Evolutionary conservation across 2,113 vertebrate genomes (phyloP).

Genomic region (Pycnonotus jocosus): DNA sequence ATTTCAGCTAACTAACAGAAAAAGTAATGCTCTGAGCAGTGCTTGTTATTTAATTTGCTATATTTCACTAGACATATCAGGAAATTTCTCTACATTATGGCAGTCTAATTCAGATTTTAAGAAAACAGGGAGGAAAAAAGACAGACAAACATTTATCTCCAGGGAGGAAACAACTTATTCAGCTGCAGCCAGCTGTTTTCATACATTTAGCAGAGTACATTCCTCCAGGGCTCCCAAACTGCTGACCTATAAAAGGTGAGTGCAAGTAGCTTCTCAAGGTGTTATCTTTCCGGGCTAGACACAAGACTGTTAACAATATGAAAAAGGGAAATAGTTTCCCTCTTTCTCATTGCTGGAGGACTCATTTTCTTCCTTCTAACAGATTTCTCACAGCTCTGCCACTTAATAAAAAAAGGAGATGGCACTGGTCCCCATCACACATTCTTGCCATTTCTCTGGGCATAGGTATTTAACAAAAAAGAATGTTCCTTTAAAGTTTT

Average conservation of each 20-base stretch:
- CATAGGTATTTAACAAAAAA: constrained; percentile 18
- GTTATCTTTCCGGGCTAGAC: neutral
- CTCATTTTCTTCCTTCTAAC: neutral
- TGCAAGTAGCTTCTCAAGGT: neutral
- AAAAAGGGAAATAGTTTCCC: neutral
- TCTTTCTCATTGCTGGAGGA: neutral
- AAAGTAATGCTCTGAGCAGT: neutral
- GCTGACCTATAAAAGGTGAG: constrained; percentile 44
- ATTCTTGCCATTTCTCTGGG: constrained; percentile 6
- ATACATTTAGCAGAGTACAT: constrained; percentile 46
- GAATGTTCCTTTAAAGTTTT: constrained; percentile 54
- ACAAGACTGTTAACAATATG: neutral
- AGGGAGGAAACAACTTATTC: constrained; percentile 42
- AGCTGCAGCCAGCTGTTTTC: constrained; percentile 49
- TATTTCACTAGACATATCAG: neutral
- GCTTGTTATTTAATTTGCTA: neutral
- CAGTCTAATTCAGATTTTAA: neutral
- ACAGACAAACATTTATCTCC: constrained; percentile 19
- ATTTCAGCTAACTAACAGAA: neutral
- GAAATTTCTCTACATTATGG: neutral
- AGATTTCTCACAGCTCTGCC: neutral
- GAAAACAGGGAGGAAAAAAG: neutral
- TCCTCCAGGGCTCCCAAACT: neutral
- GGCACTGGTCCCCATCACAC: neutral
- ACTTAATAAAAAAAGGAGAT: neutral